Base-by-base conservation (phyloP, 1,140 invertebrate genomes). In the Pseudomyrmex sp. region DNA sequence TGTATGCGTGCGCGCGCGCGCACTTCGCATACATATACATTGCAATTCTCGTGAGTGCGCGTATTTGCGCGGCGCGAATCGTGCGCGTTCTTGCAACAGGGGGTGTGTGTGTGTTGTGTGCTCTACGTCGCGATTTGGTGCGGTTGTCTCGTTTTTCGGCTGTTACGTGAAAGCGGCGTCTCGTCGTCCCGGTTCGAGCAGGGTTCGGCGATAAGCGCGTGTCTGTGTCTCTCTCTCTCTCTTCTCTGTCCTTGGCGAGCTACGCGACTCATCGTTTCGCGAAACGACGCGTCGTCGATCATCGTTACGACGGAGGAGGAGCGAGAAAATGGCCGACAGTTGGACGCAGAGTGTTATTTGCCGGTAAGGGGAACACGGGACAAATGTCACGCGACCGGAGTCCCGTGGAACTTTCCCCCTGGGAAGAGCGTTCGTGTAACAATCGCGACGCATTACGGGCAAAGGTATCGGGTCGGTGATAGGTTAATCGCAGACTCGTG, bases 321-420 rank as follows among this genome's bases (percentile, higher is more conserved):
- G 85, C 86, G 87, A 92, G 91, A 94, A 94, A 93, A 94, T 94
- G 93, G 93, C 93, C 91, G 93, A 94, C 91, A 92, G 84, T 92
- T 94, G 91, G 93, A 92, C 91, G 74, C 90, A 92, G 85, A 93
- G 88, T 85, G 88, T 94, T 84, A 82, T 86, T 91, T 94, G 94
- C 93, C 93, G 94, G 93, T 94, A 91, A 93, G 93, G 80, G 76
- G 56, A 4, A 7, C 9, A 46, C 13, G 13, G 2, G 4, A 58
- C 44, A 44, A 8, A 12, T 12, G 44, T 77, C 26, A 15, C 15
- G 20, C 13, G 61, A 15, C 23, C 4, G 26, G n/a, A 35, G 26
- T 2, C 35, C 5, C 35, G 35, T 35, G 5, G 35, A 35, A 4
- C 35, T 35, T 35, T 35, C 0, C 35, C 35, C 35, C 35, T 35